Evolutionary conservation across 2,113 vertebrate genomes (phyloP), one percentile per base, ranked within the genome.

Genomic region (Mus spicilegus): DNA sequence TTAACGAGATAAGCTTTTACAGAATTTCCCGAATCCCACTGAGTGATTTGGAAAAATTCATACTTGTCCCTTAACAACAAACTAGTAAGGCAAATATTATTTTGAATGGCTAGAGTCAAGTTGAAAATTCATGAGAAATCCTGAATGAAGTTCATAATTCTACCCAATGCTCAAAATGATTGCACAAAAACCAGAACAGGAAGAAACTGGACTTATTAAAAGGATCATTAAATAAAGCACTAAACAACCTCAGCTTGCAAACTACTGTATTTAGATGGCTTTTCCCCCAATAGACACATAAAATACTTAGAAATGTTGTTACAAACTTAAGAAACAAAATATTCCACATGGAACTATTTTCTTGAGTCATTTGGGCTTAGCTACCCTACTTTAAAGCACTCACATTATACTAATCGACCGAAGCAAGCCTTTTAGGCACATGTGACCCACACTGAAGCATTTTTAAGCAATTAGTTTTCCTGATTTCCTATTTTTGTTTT

Each of bases 131-230:
- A 95, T 87, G 84, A 75, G 89, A 95, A 91, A 87, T 91, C 97
- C 69, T 90, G 89, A 97, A 91, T 93, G 54, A 94, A 90, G 51
- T 90, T 97, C 61, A 94, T 86, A 88, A 97, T 96, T 94, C 86
- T 96, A 76, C 11, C 33, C 30, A 86, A 77, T 94, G 61, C 70
- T 95, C 19, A 70, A 77, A 96, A 93, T 63, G 39, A 95, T 86
- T 94, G 76, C 70, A 72, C 69, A 69, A 94, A 97, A 96, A 85
- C 75, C 95, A 97, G 95, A 97, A 77, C 93, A 97, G 93, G 95
- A 97, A 97, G 94, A 97, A 96, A 95, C 81, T 51, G 91, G 33
- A 36, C 87, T 92, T 93, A 92, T 86, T 96, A 85, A 94, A 97
- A 90, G 82, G 91, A 95, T 51, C 92, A 94, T 96, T 96, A 91